These are phyloP conservation scores for Capreolus pygargus DNA, from an alignment of 2,113 vertebrate genomes.

Conservation along the genomic window DNA sequence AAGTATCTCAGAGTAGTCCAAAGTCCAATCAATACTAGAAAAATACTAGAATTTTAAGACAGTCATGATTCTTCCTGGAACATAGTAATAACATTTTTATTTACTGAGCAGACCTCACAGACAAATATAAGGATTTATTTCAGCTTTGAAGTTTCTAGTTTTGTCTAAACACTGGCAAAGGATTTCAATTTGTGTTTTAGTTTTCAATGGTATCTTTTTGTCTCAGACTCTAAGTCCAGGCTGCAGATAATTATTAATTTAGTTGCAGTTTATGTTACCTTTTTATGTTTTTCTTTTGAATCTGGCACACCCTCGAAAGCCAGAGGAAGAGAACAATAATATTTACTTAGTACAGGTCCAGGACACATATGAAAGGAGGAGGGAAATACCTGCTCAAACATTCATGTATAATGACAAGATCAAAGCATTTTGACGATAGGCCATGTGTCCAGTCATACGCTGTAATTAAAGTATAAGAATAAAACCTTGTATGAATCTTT, in stretches of 20 bases:
- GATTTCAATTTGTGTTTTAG: constrained; percentile 38
- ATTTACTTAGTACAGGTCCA: constrained; percentile 41
- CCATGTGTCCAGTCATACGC: not conserved
- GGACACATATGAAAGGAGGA: not conserved
- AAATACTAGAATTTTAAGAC: not conserved
- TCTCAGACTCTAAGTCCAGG: constrained; percentile 15
- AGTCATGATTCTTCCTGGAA: not conserved
- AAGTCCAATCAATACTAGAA: not conserved
- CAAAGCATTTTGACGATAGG: not conserved
- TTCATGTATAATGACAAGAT: constrained; percentile 24
- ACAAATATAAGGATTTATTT: not conserved
- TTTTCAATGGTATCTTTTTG: constrained; percentile 35
- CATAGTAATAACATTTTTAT: not conserved
- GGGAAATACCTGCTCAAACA: constrained; percentile 47
- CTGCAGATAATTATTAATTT: constrained; percentile 53
- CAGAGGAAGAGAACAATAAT: constrained; percentile 40
- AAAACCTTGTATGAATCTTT: not conserved
- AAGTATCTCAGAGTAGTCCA: not conserved
- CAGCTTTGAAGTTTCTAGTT: constrained; percentile 52
- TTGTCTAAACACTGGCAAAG: constrained; percentile 48
- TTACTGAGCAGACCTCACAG: not conserved
- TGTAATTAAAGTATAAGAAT: not conserved
- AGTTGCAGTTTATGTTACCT: constrained; percentile 15
- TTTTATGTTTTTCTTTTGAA: constrained; percentile 61
- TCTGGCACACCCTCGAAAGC: constrained; percentile 51